A percentile compares a stretch with the other conserved stretches of the same genome.
Conservation (phyloP, 1,140 invertebrate genomes). For the Macrotrachela quadricornifera region DNA sequence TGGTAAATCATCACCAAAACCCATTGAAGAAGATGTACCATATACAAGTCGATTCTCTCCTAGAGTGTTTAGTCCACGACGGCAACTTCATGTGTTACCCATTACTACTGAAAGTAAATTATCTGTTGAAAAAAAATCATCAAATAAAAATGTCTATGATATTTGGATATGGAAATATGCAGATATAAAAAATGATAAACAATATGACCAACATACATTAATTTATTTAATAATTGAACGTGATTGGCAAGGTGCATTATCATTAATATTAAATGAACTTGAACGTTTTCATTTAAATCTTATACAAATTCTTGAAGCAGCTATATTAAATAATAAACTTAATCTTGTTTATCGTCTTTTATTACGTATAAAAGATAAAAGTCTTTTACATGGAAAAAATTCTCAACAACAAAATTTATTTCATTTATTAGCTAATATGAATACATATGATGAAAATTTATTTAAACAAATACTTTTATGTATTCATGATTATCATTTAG, state of each 20-base stretch:
- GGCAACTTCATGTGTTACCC: no score
- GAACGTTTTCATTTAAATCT: not conserved
- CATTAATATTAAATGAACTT: constrained; percentile 19
- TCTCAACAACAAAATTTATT: constrained; percentile 21
- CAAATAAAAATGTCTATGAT: no score
- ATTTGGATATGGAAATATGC: no score
- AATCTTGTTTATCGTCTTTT: constrained; percentile 29
- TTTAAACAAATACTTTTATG: constrained; percentile 19
- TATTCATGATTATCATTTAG: constrained; percentile 19
- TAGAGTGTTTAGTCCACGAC: no score
- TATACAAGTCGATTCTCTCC: no score
- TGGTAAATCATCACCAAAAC: no score
- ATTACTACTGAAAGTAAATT: no score
- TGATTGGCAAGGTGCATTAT: constrained; percentile 25
- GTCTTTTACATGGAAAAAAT: constrained; percentile 14
- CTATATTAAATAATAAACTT: constrained; percentile 27
- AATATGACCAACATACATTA: constrained; percentile 5
- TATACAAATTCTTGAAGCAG: constrained; percentile 16
- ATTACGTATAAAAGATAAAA: constrained; percentile 15
- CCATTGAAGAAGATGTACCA: no score
- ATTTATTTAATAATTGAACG: constrained; percentile 17
- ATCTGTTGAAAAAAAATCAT: no score
- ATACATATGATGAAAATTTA: no score
- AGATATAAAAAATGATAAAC: no score
- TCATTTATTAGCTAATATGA: constrained; percentile 19